Conservation (phyloP, 2,888 invertebrate species). For the Drosophila meridionalis region DNA sequence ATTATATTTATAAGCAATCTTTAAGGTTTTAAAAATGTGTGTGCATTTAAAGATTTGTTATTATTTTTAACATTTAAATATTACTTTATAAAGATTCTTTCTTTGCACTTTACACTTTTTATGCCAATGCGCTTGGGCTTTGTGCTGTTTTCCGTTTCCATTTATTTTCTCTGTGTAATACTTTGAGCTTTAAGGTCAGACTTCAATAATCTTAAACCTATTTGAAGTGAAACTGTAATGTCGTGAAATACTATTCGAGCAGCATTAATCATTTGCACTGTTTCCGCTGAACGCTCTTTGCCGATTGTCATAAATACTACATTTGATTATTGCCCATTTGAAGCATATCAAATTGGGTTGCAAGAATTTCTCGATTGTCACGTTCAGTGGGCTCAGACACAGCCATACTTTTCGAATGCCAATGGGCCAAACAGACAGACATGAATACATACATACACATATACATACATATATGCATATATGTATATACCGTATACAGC, state of each 20-base stretch:
- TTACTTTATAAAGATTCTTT: background rate
- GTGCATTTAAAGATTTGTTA: too few relatives aligned
- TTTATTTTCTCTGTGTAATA: too few relatives aligned
- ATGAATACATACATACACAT: background rate
- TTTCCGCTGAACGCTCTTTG: background rate
- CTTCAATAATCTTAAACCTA: background rate
- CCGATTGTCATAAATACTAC: background rate
- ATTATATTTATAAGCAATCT: too few relatives aligned
- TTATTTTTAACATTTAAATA: too few relatives aligned
- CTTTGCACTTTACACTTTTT: background rate
- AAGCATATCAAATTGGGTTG: constrained; percentile 3
- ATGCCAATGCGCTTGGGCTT: background rate
- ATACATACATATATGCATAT: background rate
- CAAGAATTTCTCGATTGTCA: constrained; percentile 6
- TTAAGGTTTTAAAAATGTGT: too few relatives aligned
- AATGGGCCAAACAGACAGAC: background rate
- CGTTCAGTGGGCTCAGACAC: background rate
- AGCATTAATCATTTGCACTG: constrained; percentile 6
- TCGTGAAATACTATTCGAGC: background rate
- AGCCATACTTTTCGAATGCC: background rate
- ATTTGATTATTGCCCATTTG: constrained; percentile 10
- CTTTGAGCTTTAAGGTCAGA: background rate
- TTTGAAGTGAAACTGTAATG: background rate
- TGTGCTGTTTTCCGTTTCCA: background rate
- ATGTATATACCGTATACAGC: background rate